Conservation (phyloP, 2,113 vertebrate species). For the Phainopepla nitens region DNA sequence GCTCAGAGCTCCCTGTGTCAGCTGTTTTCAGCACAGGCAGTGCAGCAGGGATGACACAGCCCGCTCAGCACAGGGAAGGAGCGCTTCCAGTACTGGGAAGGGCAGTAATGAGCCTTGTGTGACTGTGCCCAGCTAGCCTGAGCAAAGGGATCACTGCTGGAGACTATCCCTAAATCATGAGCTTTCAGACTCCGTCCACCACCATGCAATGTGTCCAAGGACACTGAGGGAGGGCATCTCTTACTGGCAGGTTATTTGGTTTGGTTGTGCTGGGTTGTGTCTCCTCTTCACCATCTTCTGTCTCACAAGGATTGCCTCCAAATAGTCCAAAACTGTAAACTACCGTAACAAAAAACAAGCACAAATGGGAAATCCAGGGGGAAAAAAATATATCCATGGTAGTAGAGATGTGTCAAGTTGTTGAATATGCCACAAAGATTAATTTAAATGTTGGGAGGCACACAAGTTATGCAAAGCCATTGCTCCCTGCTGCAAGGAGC, state of each 20-base stretch:
- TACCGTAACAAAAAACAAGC: neutral
- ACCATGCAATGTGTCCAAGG: neutral
- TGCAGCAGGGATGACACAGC: neutral
- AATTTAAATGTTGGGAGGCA: neutral
- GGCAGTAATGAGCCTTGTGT: neutral
- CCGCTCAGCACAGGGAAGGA: neutral
- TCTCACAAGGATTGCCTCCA: neutral
- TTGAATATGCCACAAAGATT: neutral
- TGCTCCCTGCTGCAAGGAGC: neutral
- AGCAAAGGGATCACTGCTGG: neutral
- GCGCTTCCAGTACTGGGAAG: neutral
- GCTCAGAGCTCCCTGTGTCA: neutral
- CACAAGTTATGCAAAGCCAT: neutral
- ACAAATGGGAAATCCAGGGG: neutral
- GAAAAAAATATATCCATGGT: neutral
- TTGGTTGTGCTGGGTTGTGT: neutral
- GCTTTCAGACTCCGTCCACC: neutral
- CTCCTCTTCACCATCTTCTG: neutral
- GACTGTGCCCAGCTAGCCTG: neutral
- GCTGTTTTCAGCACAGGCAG: neutral
- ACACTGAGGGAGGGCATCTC: neutral
- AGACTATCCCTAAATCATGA: neutral
- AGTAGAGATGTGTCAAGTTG: neutral
- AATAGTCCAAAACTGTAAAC: neutral
- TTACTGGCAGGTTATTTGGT: neutral